phyloP scores from a whole-genome alignment of 2,797 vertebrate species.

The Darevskia mixta region DNA sequence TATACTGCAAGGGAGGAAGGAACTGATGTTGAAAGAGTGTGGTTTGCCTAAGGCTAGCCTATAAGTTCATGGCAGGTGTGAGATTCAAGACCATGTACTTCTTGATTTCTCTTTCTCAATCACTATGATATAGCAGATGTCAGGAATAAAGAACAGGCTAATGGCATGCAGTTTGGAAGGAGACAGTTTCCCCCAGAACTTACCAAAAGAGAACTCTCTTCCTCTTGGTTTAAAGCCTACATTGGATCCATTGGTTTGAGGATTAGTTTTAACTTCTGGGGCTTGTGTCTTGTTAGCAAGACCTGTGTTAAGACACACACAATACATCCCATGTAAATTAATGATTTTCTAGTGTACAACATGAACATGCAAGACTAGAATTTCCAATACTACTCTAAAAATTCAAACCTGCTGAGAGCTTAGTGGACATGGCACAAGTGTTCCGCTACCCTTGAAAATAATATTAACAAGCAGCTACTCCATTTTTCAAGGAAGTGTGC shows the following conservation, averaged over 20 bases:
- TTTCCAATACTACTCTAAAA: background rate
- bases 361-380: background rate
- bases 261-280: conserved; percentile 55
- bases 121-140: too few relatives aligned
- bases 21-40: too few relatives aligned
- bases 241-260: conserved; percentile 76
- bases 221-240: conserved; percentile 70
- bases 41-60: too few relatives aligned
- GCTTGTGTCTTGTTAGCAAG: conserved; percentile 68
- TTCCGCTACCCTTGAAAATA: background rate
- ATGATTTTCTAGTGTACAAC: background rate
- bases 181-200: conserved; percentile 32
- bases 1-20: too few relatives aligned
- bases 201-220: conserved; percentile 84
- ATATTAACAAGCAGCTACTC: background rate
- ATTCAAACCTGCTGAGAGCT: background rate
- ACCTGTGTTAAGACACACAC: conserved; percentile 62
- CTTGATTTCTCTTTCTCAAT: too few relatives aligned
- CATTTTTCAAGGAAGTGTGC: too few relatives aligned
- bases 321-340: background rate
- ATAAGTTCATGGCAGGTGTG: too few relatives aligned
- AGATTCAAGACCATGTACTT: too few relatives aligned
- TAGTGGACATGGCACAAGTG: background rate
- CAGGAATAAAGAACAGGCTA: background rate
- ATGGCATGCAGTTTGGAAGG: background rate